Evolutionary conservation across 2,797 vertebrate species (phyloP).

Genomic region (Linurgus olivaceus): DNA sequence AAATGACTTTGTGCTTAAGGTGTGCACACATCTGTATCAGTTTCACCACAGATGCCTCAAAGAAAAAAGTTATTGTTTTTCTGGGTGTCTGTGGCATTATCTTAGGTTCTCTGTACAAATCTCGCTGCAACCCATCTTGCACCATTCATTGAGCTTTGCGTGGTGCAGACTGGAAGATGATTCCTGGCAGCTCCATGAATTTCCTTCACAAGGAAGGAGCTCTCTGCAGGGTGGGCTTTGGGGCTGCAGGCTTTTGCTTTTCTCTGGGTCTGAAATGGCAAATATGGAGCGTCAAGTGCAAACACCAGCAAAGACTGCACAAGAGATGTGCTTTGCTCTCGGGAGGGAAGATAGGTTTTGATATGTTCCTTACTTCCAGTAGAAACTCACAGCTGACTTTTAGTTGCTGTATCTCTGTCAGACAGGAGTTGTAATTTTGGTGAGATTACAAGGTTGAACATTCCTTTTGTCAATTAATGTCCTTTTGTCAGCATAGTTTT

Average conservation of each 20-base stretch:
- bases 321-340: background rate
- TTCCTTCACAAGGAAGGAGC: background rate
- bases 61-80: background rate
- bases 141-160: background rate
- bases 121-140: background rate
- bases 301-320: fast-evolving
- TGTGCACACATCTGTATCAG: background rate
- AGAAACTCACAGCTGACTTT: background rate
- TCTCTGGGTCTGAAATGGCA: background rate
- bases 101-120: background rate
- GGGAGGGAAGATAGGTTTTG: background rate
- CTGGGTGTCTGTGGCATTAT: background rate
- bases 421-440: background rate
- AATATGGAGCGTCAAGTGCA: background rate
- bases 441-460: background rate
- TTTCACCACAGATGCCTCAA: background rate
- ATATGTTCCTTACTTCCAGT: background rate
- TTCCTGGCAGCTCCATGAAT: background rate
- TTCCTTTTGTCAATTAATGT: background rate
- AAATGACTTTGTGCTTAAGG: background rate
- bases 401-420: background rate
- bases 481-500: background rate
- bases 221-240: background rate
- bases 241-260: background rate
- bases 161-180: background rate